phyloP scores from a whole-genome alignment of 2,888 invertebrate species.

The Entomobrya proxima region DNA sequence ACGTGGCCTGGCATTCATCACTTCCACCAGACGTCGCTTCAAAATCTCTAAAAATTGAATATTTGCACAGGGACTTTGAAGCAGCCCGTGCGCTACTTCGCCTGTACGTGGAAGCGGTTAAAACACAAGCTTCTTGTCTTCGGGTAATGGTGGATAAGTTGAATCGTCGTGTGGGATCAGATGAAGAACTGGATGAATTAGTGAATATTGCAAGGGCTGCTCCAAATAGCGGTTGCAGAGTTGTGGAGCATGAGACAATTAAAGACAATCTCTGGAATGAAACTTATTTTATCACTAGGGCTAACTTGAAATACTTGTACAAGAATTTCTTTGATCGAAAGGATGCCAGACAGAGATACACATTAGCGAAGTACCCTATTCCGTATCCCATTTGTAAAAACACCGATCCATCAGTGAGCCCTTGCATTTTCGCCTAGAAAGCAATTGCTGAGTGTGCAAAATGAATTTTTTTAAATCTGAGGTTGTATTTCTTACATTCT shows the following conservation, averaged over 20 bases:
- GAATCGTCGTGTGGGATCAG: not conserved
- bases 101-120: not conserved
- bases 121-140: not conserved
- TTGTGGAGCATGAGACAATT: not conserved
- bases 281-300: not conserved
- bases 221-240: not conserved
- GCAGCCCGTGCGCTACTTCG: not conserved
- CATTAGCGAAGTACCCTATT: not conserved
- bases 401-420: not conserved
- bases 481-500: too few species aligned
- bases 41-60: too few species aligned
- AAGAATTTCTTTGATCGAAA: not conserved
- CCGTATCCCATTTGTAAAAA: not conserved
- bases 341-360: conserved; percentile 7
- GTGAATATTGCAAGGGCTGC: not conserved
- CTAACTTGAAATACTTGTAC: not conserved
- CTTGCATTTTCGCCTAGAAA: not conserved
- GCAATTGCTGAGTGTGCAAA: not conserved
- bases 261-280: not conserved
- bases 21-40: too few species aligned
- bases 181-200: not conserved
- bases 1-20: not conserved
- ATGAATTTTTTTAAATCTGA: too few species aligned
- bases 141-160: not conserved
- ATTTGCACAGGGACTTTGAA: not conserved